phyloP scores from a whole-genome alignment of 2,888 invertebrate species.

The Meteorus cinctellus region DNA sequence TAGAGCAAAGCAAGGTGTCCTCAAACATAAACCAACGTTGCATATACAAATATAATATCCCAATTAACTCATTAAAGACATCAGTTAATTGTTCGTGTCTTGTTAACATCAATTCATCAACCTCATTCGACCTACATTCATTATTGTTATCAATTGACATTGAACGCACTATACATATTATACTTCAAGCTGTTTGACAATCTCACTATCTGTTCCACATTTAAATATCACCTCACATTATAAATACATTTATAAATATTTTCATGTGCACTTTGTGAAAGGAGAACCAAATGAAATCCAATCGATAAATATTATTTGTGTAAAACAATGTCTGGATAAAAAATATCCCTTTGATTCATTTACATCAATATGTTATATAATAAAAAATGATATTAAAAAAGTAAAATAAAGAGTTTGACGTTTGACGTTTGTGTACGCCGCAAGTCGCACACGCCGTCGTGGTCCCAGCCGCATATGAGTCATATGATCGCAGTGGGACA shows the following conservation, averaged over 20 bases:
- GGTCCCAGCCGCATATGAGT: constrained; percentile 29
- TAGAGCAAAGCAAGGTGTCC: too few species aligned
- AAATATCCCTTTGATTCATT: too few species aligned
- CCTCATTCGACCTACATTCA: not conserved
- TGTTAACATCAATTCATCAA: not conserved
- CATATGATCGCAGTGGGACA: constrained; percentile 20
- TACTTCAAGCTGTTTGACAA: not conserved
- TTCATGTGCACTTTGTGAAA: too few species aligned
- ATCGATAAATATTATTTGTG: too few species aligned
- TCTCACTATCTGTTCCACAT: too few species aligned
- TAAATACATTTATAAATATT: too few species aligned
- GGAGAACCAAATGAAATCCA: too few species aligned
- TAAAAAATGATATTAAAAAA: not conserved
- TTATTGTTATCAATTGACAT: not conserved
- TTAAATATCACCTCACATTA: too few species aligned
- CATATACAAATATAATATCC: not conserved
- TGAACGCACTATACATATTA: not conserved
- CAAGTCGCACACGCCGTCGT: constrained; percentile 25
- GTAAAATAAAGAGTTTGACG: not conserved
- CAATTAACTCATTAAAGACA: constrained; percentile 5
- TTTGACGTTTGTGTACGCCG: constrained; percentile 26
- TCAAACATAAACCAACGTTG: not conserved
- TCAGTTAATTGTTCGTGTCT: not conserved
- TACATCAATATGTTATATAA: not conserved
- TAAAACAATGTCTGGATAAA: too few species aligned